phyloP scores from a whole-genome alignment of 2,888 invertebrate species.

The Lasioglossum pauxillum region DNA sequence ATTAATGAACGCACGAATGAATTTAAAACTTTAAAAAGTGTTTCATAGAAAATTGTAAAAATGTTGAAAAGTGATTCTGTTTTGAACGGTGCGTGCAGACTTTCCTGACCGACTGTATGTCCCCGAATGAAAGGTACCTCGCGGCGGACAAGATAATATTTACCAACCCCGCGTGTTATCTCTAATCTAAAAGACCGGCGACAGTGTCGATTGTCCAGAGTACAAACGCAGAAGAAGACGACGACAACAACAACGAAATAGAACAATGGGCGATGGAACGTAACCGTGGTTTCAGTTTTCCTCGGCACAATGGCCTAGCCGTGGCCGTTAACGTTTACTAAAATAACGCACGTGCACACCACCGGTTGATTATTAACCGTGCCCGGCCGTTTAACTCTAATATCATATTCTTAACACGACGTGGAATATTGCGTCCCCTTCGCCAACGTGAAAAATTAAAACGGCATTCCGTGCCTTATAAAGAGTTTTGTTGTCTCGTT shows the following conservation, averaged over 20 bases:
- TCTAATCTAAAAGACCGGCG: conserved; percentile 1
- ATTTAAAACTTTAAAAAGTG: neutral
- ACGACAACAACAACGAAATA: neutral
- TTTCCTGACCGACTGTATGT: neutral
- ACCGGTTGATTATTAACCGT: conserved; percentile 36
- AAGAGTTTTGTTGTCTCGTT: conserved; percentile 81
- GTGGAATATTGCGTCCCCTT: conserved; percentile 52
- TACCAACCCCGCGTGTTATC: conserved; percentile 4
- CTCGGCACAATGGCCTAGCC: neutral
- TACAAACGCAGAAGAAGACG: neutral
- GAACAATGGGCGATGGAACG: neutral
- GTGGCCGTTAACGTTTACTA: neutral
- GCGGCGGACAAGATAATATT: conserved; percentile 2
- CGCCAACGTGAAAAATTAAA: conserved; percentile 60
- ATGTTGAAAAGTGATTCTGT: neutral
- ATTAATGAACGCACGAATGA: neutral
- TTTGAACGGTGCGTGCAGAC: neutral
- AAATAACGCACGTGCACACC: conserved; percentile 29
- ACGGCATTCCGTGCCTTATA: conserved; percentile 74
- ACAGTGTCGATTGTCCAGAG: neutral
- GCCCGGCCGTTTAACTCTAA: conserved; percentile 47
- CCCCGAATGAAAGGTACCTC: neutral
- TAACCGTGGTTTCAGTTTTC: neutral
- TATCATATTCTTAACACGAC: conserved; percentile 63
- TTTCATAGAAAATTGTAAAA: neutral